Evolutionary conservation across 2,888 invertebrate species (phyloP).

Genomic region (Ptilodon capucinus): DNA sequence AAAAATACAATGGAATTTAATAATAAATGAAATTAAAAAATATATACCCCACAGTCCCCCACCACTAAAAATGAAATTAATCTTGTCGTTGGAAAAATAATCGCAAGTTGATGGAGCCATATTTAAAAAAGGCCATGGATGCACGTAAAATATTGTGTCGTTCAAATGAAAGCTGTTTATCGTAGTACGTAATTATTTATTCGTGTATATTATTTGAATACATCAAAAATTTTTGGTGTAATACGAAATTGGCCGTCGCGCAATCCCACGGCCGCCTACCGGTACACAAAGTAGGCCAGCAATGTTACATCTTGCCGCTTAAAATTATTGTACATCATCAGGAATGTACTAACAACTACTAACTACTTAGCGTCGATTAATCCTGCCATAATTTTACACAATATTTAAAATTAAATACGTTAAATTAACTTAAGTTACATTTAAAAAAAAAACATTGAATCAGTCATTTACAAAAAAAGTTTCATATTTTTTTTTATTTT

Average conservation of each 20-base stretch:
- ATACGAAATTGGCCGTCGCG: slow-evolving; percentile 68
- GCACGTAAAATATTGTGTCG: background rate
- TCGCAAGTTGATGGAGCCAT: no score
- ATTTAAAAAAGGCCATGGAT: no score
- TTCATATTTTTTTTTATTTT: slow-evolving; percentile 55
- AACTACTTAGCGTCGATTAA: slow-evolving; percentile 57
- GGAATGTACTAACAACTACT: slow-evolving; percentile 75
- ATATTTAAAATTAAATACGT: slow-evolving; percentile 60
- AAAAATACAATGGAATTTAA: no score
- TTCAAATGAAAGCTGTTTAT: slow-evolving; percentile 30
- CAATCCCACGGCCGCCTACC: slow-evolving; percentile 53
- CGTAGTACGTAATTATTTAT: slow-evolving; percentile 69
- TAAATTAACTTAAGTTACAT: slow-evolving; percentile 61
- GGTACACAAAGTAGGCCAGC: slow-evolving; percentile 57
- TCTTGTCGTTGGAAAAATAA: no score
- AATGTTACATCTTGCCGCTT: slow-evolving; percentile 41
- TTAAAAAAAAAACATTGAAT: slow-evolving; percentile 60
- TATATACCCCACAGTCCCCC: no score
- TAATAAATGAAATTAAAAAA: no score
- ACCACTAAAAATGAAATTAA: no score
- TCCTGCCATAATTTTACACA: slow-evolving; percentile 46
- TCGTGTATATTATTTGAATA: slow-evolving; percentile 76
- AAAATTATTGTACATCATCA: slow-evolving; percentile 70
- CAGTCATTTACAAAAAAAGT: slow-evolving; percentile 68
- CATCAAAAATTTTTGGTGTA: slow-evolving; percentile 78